Evolutionary conservation across 2,113 vertebrate species (phyloP), one percentile per base, ranked within the genome.

Genomic region (Salvator merianae): DNA sequence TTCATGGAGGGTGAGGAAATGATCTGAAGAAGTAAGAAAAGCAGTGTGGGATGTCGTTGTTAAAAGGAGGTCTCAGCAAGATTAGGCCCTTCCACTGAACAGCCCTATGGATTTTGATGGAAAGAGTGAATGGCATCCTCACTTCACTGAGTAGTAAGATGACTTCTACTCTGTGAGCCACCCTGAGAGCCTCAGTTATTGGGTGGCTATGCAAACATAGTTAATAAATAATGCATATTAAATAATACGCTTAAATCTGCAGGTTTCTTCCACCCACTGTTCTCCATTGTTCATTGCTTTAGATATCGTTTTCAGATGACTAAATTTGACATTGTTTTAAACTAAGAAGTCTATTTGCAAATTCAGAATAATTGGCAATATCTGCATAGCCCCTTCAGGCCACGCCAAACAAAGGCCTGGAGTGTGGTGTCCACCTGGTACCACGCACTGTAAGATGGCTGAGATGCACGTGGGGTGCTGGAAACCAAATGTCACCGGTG

Each of bases 341-440:
- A 88, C 90, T 30, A 88, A 84, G 16, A 55, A 69, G 26, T 75
- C 34, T 13, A 63, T 30, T 40, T 84, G 63, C 28, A 59, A 34
- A 26, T 47, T 84, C 50, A 40, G 28, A 69, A 55, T 16, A 16
- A 73, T 47, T 47, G 43, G 43, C 43, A 47, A 47, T 47, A 47
- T 9, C 43, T 47, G 43, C 43, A 47, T 9, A 47, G 43, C n/a
- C n/a, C n/a, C n/a, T n/a, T n/a, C n/a, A n/a, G n/a, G n/a, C 43
- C 43, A 47, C 10, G 10, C 10, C 43, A 47, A 47, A 47, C 10
- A 7, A 47, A 9, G 10, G 43, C 10, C 43, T 9, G 43, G 43
- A 47, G 43, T 47, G 6, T 47, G 10, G 43, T 47, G 5, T 47
- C 43, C 10, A 7, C 43, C 10, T 47, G 10, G 43, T 9, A 9